phyloP scores from a whole-genome alignment of 2,797 vertebrate genomes.

The Xenentodon cancila region DNA sequence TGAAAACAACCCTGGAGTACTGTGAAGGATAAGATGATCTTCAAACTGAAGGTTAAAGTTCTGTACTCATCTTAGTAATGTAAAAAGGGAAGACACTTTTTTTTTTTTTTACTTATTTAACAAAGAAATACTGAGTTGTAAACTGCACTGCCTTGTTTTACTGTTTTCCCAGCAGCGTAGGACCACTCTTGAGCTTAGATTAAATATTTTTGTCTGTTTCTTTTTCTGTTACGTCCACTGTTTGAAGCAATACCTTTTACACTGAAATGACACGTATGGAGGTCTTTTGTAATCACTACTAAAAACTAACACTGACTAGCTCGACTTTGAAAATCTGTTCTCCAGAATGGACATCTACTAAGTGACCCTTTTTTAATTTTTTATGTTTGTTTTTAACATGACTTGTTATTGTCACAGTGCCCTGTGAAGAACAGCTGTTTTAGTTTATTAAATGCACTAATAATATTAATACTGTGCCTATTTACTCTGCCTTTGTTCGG shows the following conservation, averaged over 20 bases:
- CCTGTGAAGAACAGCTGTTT: constrained; percentile 45
- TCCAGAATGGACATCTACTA: constrained; percentile 13
- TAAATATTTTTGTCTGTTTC: constrained; percentile 14
- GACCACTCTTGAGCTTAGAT: background rate
- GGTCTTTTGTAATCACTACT: constrained; percentile 33
- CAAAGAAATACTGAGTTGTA: background rate
- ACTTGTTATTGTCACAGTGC: constrained; percentile 25
- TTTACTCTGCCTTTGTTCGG: constrained; percentile 49
- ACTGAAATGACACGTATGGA: background rate
- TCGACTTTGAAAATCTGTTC: constrained; percentile 5
- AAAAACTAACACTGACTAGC: constrained; percentile 14
- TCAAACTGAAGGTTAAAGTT: constrained; percentile 14
- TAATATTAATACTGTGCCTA: constrained; percentile 35
- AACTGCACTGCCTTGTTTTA: background rate
- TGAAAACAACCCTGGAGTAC: constrained; percentile 20
- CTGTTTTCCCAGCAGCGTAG: constrained; percentile 9
- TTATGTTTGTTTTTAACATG: constrained; percentile 5
- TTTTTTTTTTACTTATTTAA: background rate
- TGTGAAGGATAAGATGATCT: constrained; percentile 44
- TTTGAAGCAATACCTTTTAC: constrained; percentile 2
- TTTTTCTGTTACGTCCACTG: too few species aligned
- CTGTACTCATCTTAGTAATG: constrained; percentile 6
- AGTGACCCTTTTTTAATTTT: constrained; percentile 21
- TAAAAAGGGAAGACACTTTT: constrained; percentile 22
- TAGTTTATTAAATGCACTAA: constrained; percentile 64